Evolutionary conservation across 2,797 vertebrate species (phyloP).

Genomic region (Chelmon rostratus): DNA sequence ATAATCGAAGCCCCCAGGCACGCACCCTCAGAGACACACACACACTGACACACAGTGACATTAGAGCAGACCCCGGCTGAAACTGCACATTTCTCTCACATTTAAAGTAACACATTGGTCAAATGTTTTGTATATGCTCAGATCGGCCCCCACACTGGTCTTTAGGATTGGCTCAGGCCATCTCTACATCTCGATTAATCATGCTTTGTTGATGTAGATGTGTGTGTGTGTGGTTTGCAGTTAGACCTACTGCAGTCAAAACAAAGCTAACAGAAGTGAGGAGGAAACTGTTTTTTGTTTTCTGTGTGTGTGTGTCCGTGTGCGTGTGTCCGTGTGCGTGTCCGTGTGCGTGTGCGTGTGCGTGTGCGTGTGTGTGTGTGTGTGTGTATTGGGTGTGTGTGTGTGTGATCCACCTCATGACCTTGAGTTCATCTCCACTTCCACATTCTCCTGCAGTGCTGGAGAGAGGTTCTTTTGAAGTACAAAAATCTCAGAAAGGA

Average conservation of each 20-base stretch:
- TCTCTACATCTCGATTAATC: too few species aligned
- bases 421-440: slow-evolving; percentile 56
- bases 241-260: neutral
- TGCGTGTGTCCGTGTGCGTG: slow-evolving; percentile 3
- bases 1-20: slow-evolving; percentile 49
- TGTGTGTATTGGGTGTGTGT: too few species aligned
- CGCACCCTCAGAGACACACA: neutral
- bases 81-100: slow-evolving; percentile 1
- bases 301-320: neutral
- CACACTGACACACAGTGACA: neutral
- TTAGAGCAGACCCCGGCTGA: slow-evolving; percentile 3
- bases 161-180: neutral
- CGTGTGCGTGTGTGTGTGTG: neutral
- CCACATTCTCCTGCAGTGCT: slow-evolving; percentile 47
- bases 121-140: neutral
- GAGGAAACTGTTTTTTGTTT: slow-evolving; percentile 2
- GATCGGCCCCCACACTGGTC: neutral
- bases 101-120: slow-evolving; percentile 1
- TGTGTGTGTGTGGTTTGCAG: neutral
- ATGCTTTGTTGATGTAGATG: neutral
- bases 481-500: slow-evolving; percentile 54
- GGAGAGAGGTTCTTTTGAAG: slow-evolving; percentile 64
- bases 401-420: slow-evolving; percentile 42
- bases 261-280: neutral
- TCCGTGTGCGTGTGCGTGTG: neutral